Percentiles rank a stretch among this genome's conserved stretches.
Conservation (phyloP, 2,113 vertebrate genomes). For the Australoheros scitulus region DNA sequence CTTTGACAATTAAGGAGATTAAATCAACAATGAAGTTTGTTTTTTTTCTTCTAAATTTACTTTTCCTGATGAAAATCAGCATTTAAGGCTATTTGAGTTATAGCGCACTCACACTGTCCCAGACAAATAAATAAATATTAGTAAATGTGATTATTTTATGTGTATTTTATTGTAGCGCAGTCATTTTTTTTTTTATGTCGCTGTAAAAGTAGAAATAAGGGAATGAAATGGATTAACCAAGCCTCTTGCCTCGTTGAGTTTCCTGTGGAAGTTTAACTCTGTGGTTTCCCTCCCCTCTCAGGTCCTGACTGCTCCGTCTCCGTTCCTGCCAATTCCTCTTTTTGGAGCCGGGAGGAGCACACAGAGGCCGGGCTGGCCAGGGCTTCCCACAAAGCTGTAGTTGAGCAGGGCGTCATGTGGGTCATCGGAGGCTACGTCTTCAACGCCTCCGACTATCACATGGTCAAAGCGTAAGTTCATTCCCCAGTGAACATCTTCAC, state of each 20-base stretch:
- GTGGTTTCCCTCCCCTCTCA: slow-evolving; percentile 55
- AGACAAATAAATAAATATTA: fast-evolving
- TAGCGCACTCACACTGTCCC: not conserved
- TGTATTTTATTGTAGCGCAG: not conserved
- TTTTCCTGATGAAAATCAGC: not conserved
- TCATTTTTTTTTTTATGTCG: not conserved
- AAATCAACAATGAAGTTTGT: not conserved
- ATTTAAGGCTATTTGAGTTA: not conserved
- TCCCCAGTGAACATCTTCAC: not conserved
- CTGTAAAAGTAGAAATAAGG: not conserved
- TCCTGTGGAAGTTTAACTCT: not conserved
- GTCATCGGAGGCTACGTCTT: slow-evolving; percentile 96
- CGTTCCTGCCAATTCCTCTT: slow-evolving; percentile 89
- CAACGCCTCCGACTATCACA: slow-evolving; percentile 91
- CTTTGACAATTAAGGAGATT: not conserved
- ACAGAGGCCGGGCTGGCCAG: slow-evolving; percentile 82
- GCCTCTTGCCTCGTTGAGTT: not conserved
- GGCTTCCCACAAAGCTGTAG: slow-evolving; percentile 92
- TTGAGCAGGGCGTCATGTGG: slow-evolving; percentile 92
- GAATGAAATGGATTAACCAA: not conserved
- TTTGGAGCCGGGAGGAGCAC: slow-evolving; percentile 89
- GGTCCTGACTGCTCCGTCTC: slow-evolving; percentile 91
- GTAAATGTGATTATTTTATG: not conserved
- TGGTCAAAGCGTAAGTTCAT: slow-evolving; percentile 94
- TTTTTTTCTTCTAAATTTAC: not conserved